These are phyloP conservation scores for Cosmia trapezina DNA, from an alignment of 2,888 invertebrate genomes.

Conservation along the genomic window DNA sequence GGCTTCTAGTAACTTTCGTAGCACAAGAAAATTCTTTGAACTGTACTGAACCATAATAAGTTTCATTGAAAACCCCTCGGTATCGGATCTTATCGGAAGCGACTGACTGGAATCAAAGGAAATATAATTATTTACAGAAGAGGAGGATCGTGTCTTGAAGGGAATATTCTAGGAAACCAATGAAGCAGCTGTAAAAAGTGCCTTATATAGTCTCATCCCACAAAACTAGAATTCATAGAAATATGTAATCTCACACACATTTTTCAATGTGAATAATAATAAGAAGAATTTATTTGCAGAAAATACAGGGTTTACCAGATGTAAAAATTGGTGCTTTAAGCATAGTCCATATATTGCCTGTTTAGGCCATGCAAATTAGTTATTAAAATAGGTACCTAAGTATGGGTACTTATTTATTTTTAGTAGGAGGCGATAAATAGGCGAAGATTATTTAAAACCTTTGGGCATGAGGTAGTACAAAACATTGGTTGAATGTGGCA, in stretches of 20 bases:
- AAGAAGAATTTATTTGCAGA: too few species aligned
- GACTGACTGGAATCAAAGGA: background rate
- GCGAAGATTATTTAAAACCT: slow-evolving; percentile 16
- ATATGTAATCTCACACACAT: background rate
- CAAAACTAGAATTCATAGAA: background rate
- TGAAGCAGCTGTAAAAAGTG: background rate
- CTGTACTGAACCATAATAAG: background rate
- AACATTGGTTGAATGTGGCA: slow-evolving; percentile 61
- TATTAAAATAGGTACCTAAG: too few species aligned
- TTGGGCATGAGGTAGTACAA: slow-evolving; percentile 5
- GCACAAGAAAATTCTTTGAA: background rate
- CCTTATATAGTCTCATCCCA: too few species aligned
- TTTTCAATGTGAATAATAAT: too few species aligned
- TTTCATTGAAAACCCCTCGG: background rate
- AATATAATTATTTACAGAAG: background rate
- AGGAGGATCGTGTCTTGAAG: background rate
- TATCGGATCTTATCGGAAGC: background rate
- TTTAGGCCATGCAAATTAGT: too few species aligned
- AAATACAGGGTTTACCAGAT: too few species aligned
- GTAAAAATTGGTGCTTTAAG: too few species aligned
- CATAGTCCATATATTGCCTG: too few species aligned
- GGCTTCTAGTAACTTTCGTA: too few species aligned
- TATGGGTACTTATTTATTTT: too few species aligned
- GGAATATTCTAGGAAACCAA: background rate
- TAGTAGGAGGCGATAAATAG: slow-evolving; percentile 9